Percentiles rank a stretch among this genome's conserved stretches.
phyloP scores from a whole-genome alignment of 2,113 vertebrate species.

The Alosa alosa region DNA sequence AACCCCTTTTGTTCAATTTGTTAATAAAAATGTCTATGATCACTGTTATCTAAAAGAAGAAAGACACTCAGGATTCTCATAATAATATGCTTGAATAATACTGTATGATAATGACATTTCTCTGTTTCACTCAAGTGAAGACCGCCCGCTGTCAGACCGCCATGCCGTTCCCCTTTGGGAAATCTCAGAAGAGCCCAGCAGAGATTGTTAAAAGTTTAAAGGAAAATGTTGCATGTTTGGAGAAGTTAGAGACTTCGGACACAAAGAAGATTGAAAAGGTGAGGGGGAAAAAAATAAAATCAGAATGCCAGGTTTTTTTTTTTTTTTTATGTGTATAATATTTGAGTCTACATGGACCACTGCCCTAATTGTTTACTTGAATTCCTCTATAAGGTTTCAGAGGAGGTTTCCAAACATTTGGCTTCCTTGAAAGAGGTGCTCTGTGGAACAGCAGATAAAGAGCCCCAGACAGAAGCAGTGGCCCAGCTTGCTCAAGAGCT shows the following conservation, averaged over 20 bases:
- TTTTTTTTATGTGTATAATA: neutral
- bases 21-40: neutral
- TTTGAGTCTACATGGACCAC: neutral
- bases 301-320: neutral
- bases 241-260: conserved; percentile 73
- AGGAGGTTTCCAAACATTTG: conserved; percentile 76
- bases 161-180: conserved; percentile 80
- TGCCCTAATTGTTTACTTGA: conserved; percentile 17
- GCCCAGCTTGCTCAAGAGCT: conserved; percentile 78
- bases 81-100: neutral
- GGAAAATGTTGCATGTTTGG: conserved; percentile 73
- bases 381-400: conserved; percentile 62
- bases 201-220: conserved; percentile 76
- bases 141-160: conserved; percentile 39
- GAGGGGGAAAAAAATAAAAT: neutral
- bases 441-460: conserved; percentile 76
- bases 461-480: conserved; percentile 78
- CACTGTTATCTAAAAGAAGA: neutral
- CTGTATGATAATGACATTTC: neutral
- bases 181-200: conserved; percentile 78
- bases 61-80: neutral
- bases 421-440: conserved; percentile 75
- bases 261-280: conserved; percentile 79
- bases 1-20: neutral
- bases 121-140: neutral